Evolutionary conservation across 2,797 vertebrate species (phyloP).

Genomic region (Phoebastria nigripes): DNA sequence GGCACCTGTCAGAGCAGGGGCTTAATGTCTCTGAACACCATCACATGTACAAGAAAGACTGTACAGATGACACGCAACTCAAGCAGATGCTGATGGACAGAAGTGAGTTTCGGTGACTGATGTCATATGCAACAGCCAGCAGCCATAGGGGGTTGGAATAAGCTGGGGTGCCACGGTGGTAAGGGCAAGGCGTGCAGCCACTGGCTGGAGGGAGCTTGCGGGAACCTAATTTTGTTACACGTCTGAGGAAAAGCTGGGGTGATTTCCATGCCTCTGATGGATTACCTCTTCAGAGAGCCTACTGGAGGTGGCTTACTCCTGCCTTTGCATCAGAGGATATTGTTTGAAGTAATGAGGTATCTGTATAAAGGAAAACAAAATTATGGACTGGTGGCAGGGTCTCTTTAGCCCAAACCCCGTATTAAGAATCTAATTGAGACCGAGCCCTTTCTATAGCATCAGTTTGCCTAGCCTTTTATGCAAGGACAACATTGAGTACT

Average conservation of each 20-base stretch:
- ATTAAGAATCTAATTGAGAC: not conserved
- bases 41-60: not conserved
- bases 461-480: not conserved
- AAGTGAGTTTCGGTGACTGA: not conserved
- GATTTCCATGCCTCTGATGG: not conserved
- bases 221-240: not conserved
- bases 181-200: not conserved
- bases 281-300: not conserved
- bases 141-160: not conserved
- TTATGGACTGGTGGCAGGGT: not conserved
- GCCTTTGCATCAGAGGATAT: not conserved
- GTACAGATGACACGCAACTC: not conserved
- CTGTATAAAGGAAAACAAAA: not conserved
- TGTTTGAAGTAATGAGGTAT: not conserved
- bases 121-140: not conserved
- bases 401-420: not conserved
- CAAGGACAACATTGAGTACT: not conserved
- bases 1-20: not conserved
- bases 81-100: not conserved
- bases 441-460: not conserved
- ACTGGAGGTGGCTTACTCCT: not conserved
- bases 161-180: accelerated
- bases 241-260: not conserved
- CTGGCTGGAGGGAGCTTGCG: not conserved
- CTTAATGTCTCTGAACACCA: not conserved